A percentile compares a stretch with the other conserved stretches of the same genome.
Evolutionary conservation across 2,113 vertebrate genomes (phyloP).

Genomic region (Cochlearius cochlearius): DNA sequence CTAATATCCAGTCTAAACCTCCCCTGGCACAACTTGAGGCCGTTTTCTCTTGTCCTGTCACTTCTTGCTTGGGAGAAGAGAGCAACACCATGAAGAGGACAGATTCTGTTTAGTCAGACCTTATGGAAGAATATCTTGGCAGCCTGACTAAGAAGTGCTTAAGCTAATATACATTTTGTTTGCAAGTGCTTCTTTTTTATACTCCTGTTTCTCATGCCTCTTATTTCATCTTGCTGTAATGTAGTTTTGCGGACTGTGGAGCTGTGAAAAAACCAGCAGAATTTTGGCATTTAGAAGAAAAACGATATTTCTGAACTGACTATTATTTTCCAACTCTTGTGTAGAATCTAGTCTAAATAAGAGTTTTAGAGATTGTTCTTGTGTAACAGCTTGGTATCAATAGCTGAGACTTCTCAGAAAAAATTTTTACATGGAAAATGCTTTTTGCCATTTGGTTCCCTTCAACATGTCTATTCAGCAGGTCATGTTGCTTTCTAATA

Average conservation of each 20-base stretch:
- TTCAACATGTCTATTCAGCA: background rate
- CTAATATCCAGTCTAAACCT: too few species aligned
- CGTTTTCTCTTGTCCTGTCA: too few species aligned
- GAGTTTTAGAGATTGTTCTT: background rate
- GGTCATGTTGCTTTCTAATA: background rate
- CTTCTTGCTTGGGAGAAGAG: too few species aligned
- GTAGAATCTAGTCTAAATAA: background rate
- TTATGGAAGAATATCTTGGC: background rate
- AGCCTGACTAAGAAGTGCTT: background rate
- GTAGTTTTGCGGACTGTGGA: background rate
- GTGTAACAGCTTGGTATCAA: background rate
- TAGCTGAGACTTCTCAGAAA: background rate
- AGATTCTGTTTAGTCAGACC: background rate
- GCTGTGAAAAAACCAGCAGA: background rate
- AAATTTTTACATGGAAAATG: background rate
- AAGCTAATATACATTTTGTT: background rate
- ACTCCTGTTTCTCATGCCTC: background rate
- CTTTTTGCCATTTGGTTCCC: background rate
- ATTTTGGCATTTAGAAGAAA: background rate
- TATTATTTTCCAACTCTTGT: background rate
- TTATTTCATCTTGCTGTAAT: background rate
- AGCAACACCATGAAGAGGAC: background rate
- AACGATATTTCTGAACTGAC: background rate
- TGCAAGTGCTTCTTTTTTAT: background rate
- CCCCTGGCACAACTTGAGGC: too few species aligned